Evolutionary conservation across 1,140 invertebrate genomes (phyloP), one percentile per base, ranked within the genome.

Genomic region (Drosophila ohnishii): DNA sequence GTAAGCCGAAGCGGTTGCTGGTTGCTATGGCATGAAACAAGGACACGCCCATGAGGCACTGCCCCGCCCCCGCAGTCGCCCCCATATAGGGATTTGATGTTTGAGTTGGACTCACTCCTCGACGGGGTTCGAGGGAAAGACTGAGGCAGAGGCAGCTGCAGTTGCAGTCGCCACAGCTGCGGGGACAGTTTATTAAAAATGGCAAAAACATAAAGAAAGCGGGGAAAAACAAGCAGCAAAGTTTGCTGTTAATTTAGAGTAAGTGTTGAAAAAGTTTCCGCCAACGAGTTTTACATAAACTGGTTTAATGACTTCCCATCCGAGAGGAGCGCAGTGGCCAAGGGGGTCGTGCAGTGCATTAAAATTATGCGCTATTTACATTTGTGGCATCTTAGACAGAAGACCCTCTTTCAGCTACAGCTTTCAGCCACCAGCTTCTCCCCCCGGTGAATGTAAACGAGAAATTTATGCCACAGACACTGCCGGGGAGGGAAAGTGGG

Each of bases 231-330:
- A 65, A 78, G 57, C 58, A 63, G 71, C 48, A 83, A 80, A 84
- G 80, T 80, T 83, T 84, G 80, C 81, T 80, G 62, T 83, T 83
- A 83, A 83, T 83, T 83, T 83, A 65, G 80, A 79, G 81, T 85
- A 83, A 83, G 80, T 80, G 72, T 80, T 72, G 77, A 69, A 84
- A 84, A 84, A 83, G 51, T 83, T 83, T 72, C 65, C 59, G 58
- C 53, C 80, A 84, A 78, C 80, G 76, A 83, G 80, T 67, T 84
- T 84, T 84, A 84, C 74, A 83, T 83, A 83, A 83, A 85, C 80
- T 80, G 76, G 72, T 60, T 72, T 84, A 84, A 83, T 83, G 80
- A 72, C 69, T 71, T 72, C 66, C 65, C 69, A 71, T 71, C 44
- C 8, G 56, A 65, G 35, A n/a, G 8, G 9, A 45, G 28, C 34